Percentiles rank a stretch among this genome's conserved stretches.
Conservation (phyloP, 2,797 vertebrate genomes). For the Morus bassanus region DNA sequence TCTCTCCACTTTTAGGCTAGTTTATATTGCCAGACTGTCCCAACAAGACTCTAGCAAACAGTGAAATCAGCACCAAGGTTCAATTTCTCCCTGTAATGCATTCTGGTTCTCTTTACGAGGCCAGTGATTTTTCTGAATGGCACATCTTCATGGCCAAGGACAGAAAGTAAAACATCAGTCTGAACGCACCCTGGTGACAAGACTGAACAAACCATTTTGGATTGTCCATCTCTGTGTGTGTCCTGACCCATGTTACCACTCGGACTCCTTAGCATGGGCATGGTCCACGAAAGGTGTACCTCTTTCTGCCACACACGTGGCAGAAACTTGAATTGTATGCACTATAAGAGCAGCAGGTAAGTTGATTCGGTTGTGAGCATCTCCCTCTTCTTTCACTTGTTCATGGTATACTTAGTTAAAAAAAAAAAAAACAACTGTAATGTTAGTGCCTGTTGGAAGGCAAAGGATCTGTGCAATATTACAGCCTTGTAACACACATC, state of each 20-base stretch:
- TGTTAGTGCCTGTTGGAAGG: neutral
- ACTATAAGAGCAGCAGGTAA: neutral
- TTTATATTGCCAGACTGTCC: neutral
- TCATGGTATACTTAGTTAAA: neutral
- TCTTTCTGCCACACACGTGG: neutral
- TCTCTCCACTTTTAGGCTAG: neutral
- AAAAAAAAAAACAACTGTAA: neutral
- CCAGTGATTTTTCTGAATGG: neutral
- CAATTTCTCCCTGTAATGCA: neutral
- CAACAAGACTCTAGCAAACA: neutral
- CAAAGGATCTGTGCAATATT: neutral
- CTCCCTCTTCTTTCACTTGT: neutral
- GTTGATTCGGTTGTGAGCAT: neutral
- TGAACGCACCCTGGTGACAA: neutral
- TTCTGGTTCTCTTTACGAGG: neutral
- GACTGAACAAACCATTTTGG: neutral
- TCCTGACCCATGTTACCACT: neutral
- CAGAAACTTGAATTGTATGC: neutral
- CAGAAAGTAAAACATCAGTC: neutral
- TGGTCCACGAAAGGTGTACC: neutral
- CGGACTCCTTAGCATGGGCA: neutral
- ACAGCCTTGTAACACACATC: conserved; percentile 22
- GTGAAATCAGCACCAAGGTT: neutral
- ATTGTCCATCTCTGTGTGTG: neutral
- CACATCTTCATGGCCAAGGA: neutral